Conservation (phyloP, 2,888 invertebrate genomes). For the Heliconius aoede region DNA sequence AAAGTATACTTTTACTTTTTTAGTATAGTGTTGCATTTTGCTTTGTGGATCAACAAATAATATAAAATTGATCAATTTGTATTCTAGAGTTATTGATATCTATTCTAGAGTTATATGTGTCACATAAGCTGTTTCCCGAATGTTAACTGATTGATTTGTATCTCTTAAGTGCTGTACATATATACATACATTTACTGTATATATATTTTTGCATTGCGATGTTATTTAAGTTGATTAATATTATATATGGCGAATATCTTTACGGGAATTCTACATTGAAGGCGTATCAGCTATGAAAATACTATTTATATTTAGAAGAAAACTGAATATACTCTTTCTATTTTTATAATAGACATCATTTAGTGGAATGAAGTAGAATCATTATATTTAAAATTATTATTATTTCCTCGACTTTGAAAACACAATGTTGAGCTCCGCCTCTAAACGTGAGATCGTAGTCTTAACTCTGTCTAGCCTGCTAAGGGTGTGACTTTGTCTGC, state of each 20-base stretch:
- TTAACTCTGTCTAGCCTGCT: too few species aligned
- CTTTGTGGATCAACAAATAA: not conserved
- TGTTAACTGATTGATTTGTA: slow-evolving; percentile 16
- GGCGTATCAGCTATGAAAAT: not conserved
- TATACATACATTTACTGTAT: not conserved
- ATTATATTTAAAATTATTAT: too few species aligned
- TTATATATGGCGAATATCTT: not conserved
- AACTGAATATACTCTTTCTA: too few species aligned
- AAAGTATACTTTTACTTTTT: not conserved
- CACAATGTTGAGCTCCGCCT: too few species aligned
- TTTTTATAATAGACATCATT: too few species aligned
- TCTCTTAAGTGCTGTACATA: not conserved
- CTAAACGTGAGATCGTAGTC: too few species aligned
- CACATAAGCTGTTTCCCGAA: slow-evolving; percentile 1
- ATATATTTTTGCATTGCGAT: not conserved
- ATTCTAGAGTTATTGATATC: too few species aligned
- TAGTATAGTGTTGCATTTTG: too few species aligned
- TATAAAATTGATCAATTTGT: too few species aligned
- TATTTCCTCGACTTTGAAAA: too few species aligned
- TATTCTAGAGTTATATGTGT: not conserved
- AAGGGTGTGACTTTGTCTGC: too few species aligned
- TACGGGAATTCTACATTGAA: not conserved
- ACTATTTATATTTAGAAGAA: not conserved
- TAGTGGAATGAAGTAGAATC: too few species aligned
- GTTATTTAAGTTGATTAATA: not conserved